phyloP scores from a whole-genome alignment of 2,797 vertebrate genomes.

The Gorsachius magnificus region DNA sequence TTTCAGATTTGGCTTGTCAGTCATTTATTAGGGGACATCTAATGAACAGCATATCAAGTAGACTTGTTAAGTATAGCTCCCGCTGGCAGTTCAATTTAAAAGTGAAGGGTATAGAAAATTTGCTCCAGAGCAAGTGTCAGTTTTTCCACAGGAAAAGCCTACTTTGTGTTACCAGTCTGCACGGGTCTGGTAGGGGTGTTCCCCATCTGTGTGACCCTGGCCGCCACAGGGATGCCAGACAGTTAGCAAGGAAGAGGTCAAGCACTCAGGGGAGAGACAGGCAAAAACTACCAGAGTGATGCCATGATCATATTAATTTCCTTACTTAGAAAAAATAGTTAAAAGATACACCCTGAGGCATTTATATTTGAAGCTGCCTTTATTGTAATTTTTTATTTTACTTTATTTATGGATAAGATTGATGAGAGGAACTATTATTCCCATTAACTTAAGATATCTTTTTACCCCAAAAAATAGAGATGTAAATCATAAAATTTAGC shows the following conservation, averaged over 20 bases:
- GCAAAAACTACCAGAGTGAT: not conserved
- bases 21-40: constrained; percentile 34
- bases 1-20: constrained; percentile 20
- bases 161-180: not conserved
- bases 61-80: constrained; percentile 19
- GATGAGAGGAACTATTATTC: not conserved
- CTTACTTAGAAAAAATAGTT: constrained; percentile 13
- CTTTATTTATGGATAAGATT: not conserved
- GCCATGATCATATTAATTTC: constrained; percentile 23
- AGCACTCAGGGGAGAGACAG: not conserved
- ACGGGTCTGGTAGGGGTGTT: not conserved
- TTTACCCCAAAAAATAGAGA: not conserved
- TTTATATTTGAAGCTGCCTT: not conserved
- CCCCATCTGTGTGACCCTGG: not conserved
- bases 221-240: not conserved
- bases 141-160: not conserved
- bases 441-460: not conserved
- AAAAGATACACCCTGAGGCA: not conserved
- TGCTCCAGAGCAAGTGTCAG: not conserved
- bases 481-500: not conserved
- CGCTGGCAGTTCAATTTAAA: constrained; percentile 39
- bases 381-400: not conserved
- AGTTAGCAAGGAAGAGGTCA: constrained; percentile 31
- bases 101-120: constrained; percentile 29
- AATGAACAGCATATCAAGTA: constrained; percentile 25